These are phyloP conservation scores for Python bivittatus DNA, from an alignment of 2,113 vertebrate species.

Conservation along the genomic window DNA sequence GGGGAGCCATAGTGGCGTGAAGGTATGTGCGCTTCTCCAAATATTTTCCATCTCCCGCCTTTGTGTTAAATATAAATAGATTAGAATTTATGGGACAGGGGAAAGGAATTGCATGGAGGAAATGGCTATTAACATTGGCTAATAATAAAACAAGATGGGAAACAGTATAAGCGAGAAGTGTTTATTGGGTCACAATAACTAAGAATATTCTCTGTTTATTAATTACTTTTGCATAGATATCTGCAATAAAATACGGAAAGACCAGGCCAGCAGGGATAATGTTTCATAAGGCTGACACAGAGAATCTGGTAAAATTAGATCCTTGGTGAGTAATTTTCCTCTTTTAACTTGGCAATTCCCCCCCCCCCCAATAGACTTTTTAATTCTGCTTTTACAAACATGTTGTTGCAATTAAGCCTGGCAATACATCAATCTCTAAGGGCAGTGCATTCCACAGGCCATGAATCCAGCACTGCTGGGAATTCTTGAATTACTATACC, in stretches of 20 bases:
- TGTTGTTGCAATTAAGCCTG: not conserved
- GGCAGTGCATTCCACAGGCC: not conserved
- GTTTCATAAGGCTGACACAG: not conserved
- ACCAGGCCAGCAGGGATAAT: not conserved
- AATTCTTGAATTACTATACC: conserved; percentile 14
- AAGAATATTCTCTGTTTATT: not conserved
- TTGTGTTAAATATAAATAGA: not conserved
- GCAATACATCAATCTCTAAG: not conserved
- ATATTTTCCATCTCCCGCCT: not conserved
- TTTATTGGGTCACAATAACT: not conserved
- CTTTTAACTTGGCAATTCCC: not conserved
- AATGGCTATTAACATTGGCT: too few relatives aligned
- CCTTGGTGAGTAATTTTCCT: not conserved
- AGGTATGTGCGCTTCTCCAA: not conserved
- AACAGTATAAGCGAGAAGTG: not conserved
- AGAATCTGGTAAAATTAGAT: not conserved
- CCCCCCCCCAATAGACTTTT: not conserved
- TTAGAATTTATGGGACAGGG: not conserved
- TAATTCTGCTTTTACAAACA: not conserved
- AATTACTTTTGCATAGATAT: not conserved
- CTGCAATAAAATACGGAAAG: not conserved
- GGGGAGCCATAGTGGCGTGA: not conserved
- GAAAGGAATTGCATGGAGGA: too few relatives aligned
- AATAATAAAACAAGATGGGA: not conserved
- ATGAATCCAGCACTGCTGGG: not conserved